phyloP scores from a whole-genome alignment of 1,140 invertebrate species.

The Pentalonia nigronervosa region DNA sequence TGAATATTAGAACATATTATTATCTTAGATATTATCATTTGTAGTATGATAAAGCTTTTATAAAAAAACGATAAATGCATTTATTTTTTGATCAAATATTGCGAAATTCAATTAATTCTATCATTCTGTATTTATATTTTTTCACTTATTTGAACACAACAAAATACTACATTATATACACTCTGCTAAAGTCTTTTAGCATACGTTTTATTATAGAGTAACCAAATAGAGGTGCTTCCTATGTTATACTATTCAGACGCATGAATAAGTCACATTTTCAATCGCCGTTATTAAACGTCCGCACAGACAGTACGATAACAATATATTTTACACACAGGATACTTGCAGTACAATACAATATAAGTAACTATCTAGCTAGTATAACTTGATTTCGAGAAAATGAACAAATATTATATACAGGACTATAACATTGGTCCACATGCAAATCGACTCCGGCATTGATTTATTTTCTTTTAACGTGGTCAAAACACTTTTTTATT shows the following conservation, averaged over 20 bases:
- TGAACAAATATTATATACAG: too few relatives aligned
- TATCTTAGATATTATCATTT: not conserved
- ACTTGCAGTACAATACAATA: not conserved
- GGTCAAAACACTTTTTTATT: not conserved
- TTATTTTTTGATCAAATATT: not conserved
- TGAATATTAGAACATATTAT: not conserved
- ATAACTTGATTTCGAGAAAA: too few relatives aligned
- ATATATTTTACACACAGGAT: not conserved
- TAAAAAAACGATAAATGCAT: not conserved
- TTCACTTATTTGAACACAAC: not conserved
- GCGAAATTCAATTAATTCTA: not conserved
- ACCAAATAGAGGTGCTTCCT: not conserved
- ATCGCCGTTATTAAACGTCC: not conserved
- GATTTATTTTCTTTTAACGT: not conserved
- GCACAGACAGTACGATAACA: not conserved
- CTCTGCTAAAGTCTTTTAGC: not conserved
- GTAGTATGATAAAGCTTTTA: not conserved
- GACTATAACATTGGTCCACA: too few relatives aligned
- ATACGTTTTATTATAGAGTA: not conserved
- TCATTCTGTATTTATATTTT: not conserved
- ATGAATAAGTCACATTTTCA: not conserved
- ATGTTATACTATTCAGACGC: not conserved
- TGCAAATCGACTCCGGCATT: too few relatives aligned
- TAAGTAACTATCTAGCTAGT: too few relatives aligned
- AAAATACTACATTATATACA: not conserved